Base-by-base conservation (phyloP, 92 coral and sea anemone species). In the Scolanthus callimorphus region DNA sequence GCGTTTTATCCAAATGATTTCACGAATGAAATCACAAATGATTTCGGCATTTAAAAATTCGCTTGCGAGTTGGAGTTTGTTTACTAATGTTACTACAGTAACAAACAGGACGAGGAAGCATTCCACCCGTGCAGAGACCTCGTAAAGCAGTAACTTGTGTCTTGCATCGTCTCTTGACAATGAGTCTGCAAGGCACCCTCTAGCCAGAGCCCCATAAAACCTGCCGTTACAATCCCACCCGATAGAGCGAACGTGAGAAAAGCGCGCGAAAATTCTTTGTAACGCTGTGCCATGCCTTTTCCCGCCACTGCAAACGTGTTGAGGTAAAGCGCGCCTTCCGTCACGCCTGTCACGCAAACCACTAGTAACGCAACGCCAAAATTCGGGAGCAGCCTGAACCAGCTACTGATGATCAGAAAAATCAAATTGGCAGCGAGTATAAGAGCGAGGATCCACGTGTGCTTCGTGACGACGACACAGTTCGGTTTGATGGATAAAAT, bases 271-370 rank as follows among this genome's bases (percentile, higher is more conserved):
- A 67, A 67, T 31, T 67, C 74, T 15, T 20, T 39, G 27, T 55
- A 29, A 11, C 74, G 74, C 19, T 54, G 68, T 39, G 39, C 51
- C 13, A 11, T 25, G 17, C 38, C 27, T 20, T 3, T 55, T 67
- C 74, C 74, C 55, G 74, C 74, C 55, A 67, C 63, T 28, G 74
- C 74, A 55, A 67, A 67, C 27, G 74, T 67, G 31, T 67, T 67
- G 17, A 67, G 51, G 48, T 67, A 67, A 31, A 67, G 74, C 1
- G 74, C 74, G 41, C 74, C 74, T 25, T 67, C 63, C 17, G 74
- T 20, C 17, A 26, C 27, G 4, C 74, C 74, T 11, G 61, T 67
- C 30, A 55, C 45, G 15, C 38, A 34, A 22, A 67, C 55, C 11
- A 54, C 24, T 0, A 55, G 19, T 29, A 26, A 23, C 15, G 43